Evolutionary conservation across 2,888 invertebrate genomes (phyloP).

Genomic region (Ichneumon xanthorius): DNA sequence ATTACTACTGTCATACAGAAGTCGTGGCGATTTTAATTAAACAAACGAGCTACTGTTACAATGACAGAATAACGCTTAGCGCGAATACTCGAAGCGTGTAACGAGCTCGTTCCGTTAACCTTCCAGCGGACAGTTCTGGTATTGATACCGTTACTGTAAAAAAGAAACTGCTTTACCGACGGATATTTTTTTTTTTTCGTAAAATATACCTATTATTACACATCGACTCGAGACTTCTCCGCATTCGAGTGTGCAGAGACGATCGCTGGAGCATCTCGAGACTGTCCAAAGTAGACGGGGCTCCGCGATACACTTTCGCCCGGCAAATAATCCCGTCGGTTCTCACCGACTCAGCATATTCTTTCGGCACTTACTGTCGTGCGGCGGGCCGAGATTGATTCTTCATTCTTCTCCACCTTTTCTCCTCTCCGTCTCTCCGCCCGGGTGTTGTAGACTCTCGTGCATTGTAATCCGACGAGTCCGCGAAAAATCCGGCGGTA

Average conservation of each 20-base stretch:
- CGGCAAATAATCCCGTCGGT: background rate
- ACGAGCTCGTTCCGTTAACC: background rate
- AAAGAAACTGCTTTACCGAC: background rate
- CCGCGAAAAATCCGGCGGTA: constrained; percentile 25
- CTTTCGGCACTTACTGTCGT: background rate
- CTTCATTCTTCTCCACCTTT: constrained; percentile 24
- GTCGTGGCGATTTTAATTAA: constrained; percentile 24
- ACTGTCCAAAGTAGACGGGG: background rate
- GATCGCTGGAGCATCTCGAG: background rate
- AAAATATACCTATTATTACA: background rate
- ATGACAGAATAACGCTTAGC: background rate
- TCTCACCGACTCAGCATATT: constrained; percentile 11
- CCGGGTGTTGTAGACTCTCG: background rate
- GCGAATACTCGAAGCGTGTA: background rate
- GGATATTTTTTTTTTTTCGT: background rate
- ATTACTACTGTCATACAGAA: background rate
- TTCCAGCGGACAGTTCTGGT: background rate
- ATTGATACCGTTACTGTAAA: background rate
- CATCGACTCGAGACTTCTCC: background rate
- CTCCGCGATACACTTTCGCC: background rate
- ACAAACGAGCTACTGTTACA: background rate
- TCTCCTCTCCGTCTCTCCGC: background rate
- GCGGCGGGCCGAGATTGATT: constrained; percentile 8
- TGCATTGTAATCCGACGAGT: constrained; percentile 2
- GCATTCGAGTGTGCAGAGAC: background rate